These are phyloP conservation scores for Polymixis flavicincta DNA, from an alignment of 2,888 invertebrate species.

Conservation along the genomic window DNA sequence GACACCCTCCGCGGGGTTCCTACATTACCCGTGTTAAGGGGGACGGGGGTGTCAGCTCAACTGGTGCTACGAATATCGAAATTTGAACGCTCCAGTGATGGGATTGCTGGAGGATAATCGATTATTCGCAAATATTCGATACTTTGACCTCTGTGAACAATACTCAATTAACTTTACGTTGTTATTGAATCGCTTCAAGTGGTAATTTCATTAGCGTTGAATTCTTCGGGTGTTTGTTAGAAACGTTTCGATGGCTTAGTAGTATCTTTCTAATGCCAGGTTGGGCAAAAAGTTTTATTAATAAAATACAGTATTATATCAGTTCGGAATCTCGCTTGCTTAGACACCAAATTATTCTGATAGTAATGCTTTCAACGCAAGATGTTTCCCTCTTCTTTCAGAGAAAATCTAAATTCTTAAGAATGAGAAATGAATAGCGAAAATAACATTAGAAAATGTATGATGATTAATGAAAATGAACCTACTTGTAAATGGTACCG, in stretches of 20 bases:
- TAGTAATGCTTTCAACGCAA: background rate
- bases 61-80: background rate
- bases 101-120: conserved; percentile 15
- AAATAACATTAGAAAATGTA: background rate
- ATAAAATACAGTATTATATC: too few species aligned
- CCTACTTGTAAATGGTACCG: too few species aligned
- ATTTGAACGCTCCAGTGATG: background rate
- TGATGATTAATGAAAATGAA: background rate
- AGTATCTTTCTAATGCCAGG: background rate
- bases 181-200: conserved; percentile 3
- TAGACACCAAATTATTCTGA: background rate
- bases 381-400: background rate
- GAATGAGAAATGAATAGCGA: background rate
- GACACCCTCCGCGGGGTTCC: background rate
- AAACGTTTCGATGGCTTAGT: background rate
- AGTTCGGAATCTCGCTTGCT: background rate
- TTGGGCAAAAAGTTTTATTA: background rate
- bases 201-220: conserved; percentile 1
- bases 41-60: background rate
- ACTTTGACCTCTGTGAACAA: background rate
- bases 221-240: background rate
- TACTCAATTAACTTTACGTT: conserved; percentile 10
- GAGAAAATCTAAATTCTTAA: background rate
- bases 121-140: conserved; percentile 17
- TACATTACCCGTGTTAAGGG: background rate